Percentiles rank a stretch among this genome's conserved stretches.
These are phyloP conservation scores for Myotis vivesi DNA, from an alignment of 2,797 vertebrate genomes.

Conservation along the genomic window DNA sequence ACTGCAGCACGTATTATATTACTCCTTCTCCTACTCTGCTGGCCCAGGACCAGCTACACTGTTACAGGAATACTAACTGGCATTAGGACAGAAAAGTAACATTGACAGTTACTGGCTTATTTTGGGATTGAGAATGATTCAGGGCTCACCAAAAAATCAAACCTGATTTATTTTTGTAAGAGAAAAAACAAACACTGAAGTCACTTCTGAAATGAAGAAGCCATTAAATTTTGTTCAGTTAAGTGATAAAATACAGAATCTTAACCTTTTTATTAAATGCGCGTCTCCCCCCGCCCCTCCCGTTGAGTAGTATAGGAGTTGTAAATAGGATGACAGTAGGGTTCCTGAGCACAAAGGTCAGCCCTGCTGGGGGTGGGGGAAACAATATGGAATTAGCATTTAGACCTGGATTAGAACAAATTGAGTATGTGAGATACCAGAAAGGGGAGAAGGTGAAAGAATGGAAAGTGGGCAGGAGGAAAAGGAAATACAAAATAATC, in stretches of 20 bases:
- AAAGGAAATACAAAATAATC: neutral
- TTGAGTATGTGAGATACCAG: fast-evolving
- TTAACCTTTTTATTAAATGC: neutral
- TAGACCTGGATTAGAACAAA: neutral
- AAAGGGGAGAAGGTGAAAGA: neutral
- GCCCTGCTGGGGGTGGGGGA: fast-evolving
- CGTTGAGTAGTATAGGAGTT: fast-evolving
- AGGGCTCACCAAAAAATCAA: neutral
- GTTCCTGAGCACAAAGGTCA: neutral
- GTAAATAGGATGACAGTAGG: too few species aligned
- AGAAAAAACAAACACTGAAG: neutral
- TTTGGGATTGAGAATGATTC: neutral
- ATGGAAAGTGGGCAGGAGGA: neutral
- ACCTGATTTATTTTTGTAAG: conserved; percentile 27
- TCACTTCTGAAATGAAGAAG: conserved; percentile 4
- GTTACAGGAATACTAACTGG: conserved; percentile 65
- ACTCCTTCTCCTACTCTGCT: conserved; percentile 72
- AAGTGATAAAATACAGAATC: neutral
- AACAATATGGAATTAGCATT: neutral
- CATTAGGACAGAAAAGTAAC: neutral
- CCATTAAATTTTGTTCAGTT: neutral
- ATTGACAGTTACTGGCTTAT: neutral
- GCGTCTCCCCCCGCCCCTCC: too few species aligned
- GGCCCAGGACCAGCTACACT: neutral
- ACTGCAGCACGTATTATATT: conserved; percentile 17